These are phyloP conservation scores for Mormyrops attenuatus DNA, from an alignment of 2,797 vertebrate genomes.

Conservation along the genomic window DNA sequence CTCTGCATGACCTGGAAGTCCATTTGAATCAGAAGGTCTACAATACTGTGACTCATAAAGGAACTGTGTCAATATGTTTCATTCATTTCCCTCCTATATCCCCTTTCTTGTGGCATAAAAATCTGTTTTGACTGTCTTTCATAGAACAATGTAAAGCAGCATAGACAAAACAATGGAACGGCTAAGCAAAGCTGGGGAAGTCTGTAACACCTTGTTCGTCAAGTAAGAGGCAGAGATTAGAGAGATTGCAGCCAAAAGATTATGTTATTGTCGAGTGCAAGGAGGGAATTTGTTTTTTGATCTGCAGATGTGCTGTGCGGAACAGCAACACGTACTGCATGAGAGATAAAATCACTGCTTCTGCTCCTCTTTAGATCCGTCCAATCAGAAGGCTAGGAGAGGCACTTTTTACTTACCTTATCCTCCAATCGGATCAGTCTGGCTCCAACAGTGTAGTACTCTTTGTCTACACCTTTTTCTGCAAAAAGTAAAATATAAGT, in stretches of 20 bases:
- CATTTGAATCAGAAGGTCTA: not conserved
- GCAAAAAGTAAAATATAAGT: conserved; percentile 9
- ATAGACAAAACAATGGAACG: not conserved
- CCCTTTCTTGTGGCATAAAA: not conserved
- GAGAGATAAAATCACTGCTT: not conserved
- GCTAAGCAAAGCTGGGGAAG: not conserved
- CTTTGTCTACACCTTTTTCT: conserved; percentile 85
- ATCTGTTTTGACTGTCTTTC: conserved; percentile 16
- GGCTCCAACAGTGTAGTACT: conserved; percentile 76
- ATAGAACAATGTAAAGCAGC: not conserved
- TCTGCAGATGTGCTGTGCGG: not conserved
- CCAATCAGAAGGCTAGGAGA: not conserved
- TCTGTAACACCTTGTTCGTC: not conserved
- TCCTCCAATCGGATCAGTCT: conserved; percentile 81
- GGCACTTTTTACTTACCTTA: conserved; percentile 62
- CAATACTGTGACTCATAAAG: conserved; percentile 3
- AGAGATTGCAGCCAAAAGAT: not conserved
- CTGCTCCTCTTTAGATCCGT: not conserved
- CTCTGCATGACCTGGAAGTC: not conserved
- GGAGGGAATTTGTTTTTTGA: conserved; percentile 14
- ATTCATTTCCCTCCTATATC: not conserved
- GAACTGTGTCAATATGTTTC: not conserved
- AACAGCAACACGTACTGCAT: conserved; percentile 16
- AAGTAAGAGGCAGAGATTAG: not conserved
- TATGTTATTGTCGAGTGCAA: conserved; percentile 7